Evolutionary conservation across 2,888 invertebrate species (phyloP).

Genomic region (Osedax fenrisi): DNA sequence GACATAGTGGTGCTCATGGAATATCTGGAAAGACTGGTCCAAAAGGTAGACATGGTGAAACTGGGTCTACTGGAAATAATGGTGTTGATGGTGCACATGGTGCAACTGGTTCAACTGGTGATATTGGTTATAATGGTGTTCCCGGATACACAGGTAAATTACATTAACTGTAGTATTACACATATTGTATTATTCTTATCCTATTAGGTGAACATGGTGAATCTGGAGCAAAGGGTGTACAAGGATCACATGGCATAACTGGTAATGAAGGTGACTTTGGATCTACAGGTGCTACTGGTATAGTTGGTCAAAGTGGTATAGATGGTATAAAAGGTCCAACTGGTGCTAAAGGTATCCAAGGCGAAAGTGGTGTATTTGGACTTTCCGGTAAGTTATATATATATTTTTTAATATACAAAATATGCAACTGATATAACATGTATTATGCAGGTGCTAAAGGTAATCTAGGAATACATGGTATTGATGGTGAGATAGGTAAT

Average conservation of each 20-base stretch:
- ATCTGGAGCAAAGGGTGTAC: neutral
- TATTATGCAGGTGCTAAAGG: conserved; percentile 12
- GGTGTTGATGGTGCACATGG: neutral
- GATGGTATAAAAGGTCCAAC: neutral
- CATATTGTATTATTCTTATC: too few species aligned
- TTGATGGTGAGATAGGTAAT: conserved; percentile 20
- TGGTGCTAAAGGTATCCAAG: neutral
- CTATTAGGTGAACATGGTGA: neutral
- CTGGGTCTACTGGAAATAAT: neutral
- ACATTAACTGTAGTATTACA: too few species aligned
- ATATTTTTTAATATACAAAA: too few species aligned
- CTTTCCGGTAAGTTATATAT: neutral
- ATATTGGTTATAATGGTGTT: neutral
- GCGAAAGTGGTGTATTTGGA: neutral
- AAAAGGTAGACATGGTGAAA: neutral
- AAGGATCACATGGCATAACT: neutral
- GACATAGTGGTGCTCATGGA: neutral
- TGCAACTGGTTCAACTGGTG: neutral
- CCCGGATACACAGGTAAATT: conserved; percentile 4
- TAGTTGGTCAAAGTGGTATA: neutral
- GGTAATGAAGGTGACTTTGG: neutral
- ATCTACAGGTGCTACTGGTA: neutral
- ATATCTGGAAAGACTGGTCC: neutral
- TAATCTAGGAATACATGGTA: conserved; percentile 20
- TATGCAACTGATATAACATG: too few species aligned